phyloP scores from a whole-genome alignment of 2,797 vertebrate genomes.

The Clarias laeviceps region DNA sequence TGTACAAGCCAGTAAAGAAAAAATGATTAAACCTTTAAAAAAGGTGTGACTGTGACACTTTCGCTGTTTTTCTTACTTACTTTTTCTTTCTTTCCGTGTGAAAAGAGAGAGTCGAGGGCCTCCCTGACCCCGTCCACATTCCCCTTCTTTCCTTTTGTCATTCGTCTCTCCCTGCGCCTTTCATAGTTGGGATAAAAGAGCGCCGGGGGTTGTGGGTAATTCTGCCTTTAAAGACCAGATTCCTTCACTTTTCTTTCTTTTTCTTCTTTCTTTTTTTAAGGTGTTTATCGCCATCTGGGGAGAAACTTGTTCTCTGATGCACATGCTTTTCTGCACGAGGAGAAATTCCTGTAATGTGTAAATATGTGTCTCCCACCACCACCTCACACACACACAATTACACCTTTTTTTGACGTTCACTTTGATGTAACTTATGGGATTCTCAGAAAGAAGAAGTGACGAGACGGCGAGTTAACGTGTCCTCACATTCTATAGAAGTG shows the following conservation, averaged over 20 bases:
- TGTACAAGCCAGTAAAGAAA: conserved; percentile 87
- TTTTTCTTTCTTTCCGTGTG: conserved; percentile 44
- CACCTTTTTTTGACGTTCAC: background rate
- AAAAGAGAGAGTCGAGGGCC: conserved; percentile 39
- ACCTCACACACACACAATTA: conserved; percentile 17
- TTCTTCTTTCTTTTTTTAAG: background rate
- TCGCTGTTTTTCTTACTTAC: conserved; percentile 16
- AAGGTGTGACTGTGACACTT: conserved; percentile 48
- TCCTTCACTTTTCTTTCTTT: conserved; percentile 5
- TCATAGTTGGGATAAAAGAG: conserved; percentile 79
- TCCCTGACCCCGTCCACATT: conserved; percentile 71
- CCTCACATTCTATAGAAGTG: conserved; percentile 16
- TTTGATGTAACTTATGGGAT: background rate
- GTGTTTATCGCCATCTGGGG: background rate
- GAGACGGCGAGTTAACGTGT: background rate
- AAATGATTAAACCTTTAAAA: conserved; percentile 80
- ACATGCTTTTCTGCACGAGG: conserved; percentile 1
- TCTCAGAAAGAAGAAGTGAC: background rate
- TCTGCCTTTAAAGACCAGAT: conserved; percentile 67
- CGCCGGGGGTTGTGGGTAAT: conserved; percentile 77
- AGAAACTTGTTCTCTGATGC: conserved; percentile 27
- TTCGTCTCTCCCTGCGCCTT: conserved; percentile 78
- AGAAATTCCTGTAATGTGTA: conserved; percentile 1
- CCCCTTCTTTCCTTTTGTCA: conserved; percentile 74
- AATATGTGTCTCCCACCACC: background rate